Percentiles rank a stretch among this genome's conserved stretches.
Conservation (phyloP, 2,888 invertebrate genomes). For the Penaeus monodon region DNA sequence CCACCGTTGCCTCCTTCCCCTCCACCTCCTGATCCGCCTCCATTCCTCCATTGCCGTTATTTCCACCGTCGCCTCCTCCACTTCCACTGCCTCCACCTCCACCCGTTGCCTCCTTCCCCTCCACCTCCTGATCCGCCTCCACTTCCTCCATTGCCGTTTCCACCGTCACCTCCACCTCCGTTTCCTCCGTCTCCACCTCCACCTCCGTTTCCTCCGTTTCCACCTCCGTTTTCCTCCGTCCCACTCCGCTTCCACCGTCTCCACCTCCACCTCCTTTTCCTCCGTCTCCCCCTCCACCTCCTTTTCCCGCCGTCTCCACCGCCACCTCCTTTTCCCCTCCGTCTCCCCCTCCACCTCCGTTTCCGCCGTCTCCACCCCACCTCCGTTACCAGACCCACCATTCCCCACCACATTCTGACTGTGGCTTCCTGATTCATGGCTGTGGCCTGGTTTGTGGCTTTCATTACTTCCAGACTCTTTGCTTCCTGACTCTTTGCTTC, state of each 20-base stretch:
- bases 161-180: background rate
- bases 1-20: background rate
- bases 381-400: background rate
- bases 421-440: background rate
- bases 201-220: background rate
- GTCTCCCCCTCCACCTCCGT: background rate
- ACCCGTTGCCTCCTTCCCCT: slow-evolving; percentile 9
- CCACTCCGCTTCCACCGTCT: slow-evolving; percentile 4
- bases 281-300: background rate
- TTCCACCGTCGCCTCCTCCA: slow-evolving; percentile 3
- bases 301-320: background rate
- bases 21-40: slow-evolving; percentile 17
- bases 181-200: background rate
- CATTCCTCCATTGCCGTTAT: background rate
- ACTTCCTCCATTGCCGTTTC: background rate
- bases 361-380: background rate
- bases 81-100: slow-evolving; percentile 15
- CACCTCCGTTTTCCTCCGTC: slow-evolving; percentile 1
- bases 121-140: slow-evolving; percentile 2
- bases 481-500: background rate
- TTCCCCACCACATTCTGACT: background rate
- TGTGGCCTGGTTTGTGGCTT: slow-evolving; percentile 7
- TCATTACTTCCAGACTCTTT: slow-evolving; percentile 12
- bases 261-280: slow-evolving; percentile 13
- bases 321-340: background rate